Conservation (phyloP, 2,888 invertebrate genomes). For the Laspeyria flexula region DNA sequence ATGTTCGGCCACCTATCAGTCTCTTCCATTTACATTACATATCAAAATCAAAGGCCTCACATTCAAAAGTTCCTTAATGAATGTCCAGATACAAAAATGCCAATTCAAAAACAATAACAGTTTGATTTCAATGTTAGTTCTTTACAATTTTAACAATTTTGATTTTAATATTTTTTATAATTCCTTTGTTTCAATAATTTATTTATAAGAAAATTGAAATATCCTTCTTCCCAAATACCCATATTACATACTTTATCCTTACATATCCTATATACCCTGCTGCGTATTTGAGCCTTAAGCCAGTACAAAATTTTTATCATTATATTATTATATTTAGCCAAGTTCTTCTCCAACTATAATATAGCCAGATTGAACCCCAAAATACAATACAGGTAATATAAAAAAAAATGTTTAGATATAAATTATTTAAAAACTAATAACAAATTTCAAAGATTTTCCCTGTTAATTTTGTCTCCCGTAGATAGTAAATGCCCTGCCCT, state of each 20-base stretch:
- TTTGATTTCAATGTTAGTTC: not conserved
- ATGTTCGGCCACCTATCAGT: not conserved
- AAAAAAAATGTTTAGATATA: not conserved
- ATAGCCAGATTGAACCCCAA: not conserved
- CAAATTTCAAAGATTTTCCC: not conserved
- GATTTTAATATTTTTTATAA: not conserved
- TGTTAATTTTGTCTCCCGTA: not conserved
- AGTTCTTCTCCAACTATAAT: not conserved
- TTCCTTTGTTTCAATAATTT: not conserved
- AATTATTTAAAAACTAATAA: not conserved
- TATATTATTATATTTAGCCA: not conserved
- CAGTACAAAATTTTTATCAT: not conserved
- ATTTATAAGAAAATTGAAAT: not conserved
- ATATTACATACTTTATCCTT: slow-evolving; percentile 8
- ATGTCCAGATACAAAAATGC: not conserved
- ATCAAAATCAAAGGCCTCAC: slow-evolving; percentile 6
- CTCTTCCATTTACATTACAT: slow-evolving; percentile 6
- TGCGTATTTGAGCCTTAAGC: slow-evolving; percentile 7
- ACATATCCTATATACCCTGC: slow-evolving; percentile 13
- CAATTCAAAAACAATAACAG: not conserved
- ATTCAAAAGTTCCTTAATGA: not conserved
- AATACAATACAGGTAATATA: not conserved
- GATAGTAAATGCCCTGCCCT: not conserved
- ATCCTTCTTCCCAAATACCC: slow-evolving; percentile 1
- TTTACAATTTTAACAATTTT: not conserved